These are phyloP conservation scores for Pontoporia blainvillei DNA, from an alignment of 2,113 vertebrate species.

Conservation along the genomic window DNA sequence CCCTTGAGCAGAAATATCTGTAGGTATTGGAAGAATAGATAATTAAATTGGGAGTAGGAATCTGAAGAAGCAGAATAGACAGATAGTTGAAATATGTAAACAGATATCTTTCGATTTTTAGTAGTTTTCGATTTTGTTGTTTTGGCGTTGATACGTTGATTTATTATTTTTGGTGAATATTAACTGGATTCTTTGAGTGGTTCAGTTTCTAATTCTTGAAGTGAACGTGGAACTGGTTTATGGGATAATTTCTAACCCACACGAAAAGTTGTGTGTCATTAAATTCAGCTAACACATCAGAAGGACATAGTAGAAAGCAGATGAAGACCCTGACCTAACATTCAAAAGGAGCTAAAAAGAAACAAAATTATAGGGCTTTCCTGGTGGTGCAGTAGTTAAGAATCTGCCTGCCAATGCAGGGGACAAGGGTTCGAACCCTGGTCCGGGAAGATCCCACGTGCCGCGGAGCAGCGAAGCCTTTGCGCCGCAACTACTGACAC, in stretches of 20 bases:
- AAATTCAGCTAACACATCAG: too few relatives aligned
- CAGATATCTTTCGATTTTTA: not conserved
- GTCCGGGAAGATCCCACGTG: too few relatives aligned
- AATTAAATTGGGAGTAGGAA: not conserved
- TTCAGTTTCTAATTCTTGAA: not conserved
- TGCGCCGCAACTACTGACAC: too few relatives aligned
- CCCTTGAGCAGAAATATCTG: not conserved
- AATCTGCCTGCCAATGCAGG: too few relatives aligned
- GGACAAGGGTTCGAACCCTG: too few relatives aligned
- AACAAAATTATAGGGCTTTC: not conserved
- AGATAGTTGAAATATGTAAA: not conserved
- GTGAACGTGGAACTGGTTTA: not conserved
- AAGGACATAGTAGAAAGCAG: not conserved
- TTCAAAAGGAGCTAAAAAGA: not conserved
- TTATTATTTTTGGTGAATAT: not conserved
- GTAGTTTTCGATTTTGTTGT: not conserved
- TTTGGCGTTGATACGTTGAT: not conserved
- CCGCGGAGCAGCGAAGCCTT: too few relatives aligned
- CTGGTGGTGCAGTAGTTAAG: too few relatives aligned
- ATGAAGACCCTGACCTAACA: not conserved
- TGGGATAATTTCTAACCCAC: not conserved
- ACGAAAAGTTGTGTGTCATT: not conserved
- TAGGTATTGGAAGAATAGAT: not conserved
- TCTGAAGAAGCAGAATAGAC: not conserved
- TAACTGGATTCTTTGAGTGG: not conserved